Evolutionary conservation across 2,113 vertebrate genomes (phyloP).

Genomic region (sheep (Ovis aries)): DNA sequence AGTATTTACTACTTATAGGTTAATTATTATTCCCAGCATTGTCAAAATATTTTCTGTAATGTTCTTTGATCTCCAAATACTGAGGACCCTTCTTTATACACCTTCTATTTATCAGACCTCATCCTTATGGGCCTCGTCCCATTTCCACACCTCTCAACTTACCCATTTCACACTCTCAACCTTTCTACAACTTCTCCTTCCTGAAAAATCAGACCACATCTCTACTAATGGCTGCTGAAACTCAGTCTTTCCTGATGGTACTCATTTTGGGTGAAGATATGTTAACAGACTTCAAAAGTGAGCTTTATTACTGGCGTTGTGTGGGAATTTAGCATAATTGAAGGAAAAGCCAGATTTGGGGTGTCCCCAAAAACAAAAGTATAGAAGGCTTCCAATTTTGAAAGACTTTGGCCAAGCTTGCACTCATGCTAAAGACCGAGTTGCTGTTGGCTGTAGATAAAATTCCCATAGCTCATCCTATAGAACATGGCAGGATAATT

Average conservation of each 20-base stretch:
- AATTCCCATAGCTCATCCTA: not conserved
- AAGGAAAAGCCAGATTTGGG: not conserved
- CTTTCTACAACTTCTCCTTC: not conserved
- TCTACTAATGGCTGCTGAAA: not conserved
- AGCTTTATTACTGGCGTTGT: not conserved
- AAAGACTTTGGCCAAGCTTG: not conserved
- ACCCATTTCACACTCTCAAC: too few relatives aligned
- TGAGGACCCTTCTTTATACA: not conserved
- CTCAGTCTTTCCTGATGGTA: not conserved
- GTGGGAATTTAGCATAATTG: not conserved
- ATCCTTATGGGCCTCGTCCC: not conserved
- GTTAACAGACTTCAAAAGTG: not conserved
- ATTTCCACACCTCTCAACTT: not conserved
- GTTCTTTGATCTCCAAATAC: not conserved
- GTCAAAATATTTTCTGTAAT: not conserved
- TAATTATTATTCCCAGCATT: not conserved
- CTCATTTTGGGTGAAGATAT: not conserved
- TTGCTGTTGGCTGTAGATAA: not conserved
- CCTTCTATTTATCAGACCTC: not conserved
- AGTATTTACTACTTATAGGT: not conserved
- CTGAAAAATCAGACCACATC: not conserved
- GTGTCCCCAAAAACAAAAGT: not conserved
- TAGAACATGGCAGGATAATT: not conserved
- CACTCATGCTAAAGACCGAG: not conserved
- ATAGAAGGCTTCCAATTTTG: not conserved